Evolutionary conservation across 2,113 vertebrate species (phyloP).

Genomic region (Eulemur rufifrons): DNA sequence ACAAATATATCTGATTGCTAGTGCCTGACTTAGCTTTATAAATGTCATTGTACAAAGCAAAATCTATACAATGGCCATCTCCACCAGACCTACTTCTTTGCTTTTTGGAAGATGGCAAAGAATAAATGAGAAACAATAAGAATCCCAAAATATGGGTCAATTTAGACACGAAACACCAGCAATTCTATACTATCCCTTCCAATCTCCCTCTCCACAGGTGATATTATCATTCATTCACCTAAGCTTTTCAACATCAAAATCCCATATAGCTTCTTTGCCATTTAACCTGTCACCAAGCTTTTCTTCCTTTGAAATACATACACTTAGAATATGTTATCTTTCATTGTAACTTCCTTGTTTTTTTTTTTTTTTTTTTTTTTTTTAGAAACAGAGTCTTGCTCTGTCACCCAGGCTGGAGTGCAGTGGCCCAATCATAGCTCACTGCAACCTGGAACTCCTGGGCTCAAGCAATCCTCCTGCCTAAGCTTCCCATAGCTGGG

Average conservation of each 20-base stretch:
- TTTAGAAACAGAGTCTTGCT: too few species aligned
- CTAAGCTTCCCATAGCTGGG: too few species aligned
- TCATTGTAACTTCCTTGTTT: neutral
- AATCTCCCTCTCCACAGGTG: neutral
- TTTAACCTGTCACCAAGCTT: neutral
- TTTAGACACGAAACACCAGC: neutral
- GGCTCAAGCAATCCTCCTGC: too few species aligned
- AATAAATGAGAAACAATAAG: neutral
- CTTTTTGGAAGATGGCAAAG: neutral
- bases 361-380: too few species aligned
- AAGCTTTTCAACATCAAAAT: neutral
- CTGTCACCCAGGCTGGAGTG: too few species aligned
- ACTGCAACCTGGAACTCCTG: too few species aligned
- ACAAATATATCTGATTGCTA: neutral
- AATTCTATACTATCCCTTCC: neutral
- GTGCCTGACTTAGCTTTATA: constrained; percentile 15
- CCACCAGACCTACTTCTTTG: neutral
- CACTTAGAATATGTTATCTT: neutral
- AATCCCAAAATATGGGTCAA: neutral
- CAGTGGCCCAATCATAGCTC: too few species aligned
- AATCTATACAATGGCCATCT: neutral
- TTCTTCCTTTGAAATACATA: neutral
- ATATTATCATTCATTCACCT: neutral
- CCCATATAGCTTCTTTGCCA: neutral
- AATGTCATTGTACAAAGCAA: neutral